Conservation (phyloP, 2,888 invertebrate species). For the Tholera decimalis region DNA sequence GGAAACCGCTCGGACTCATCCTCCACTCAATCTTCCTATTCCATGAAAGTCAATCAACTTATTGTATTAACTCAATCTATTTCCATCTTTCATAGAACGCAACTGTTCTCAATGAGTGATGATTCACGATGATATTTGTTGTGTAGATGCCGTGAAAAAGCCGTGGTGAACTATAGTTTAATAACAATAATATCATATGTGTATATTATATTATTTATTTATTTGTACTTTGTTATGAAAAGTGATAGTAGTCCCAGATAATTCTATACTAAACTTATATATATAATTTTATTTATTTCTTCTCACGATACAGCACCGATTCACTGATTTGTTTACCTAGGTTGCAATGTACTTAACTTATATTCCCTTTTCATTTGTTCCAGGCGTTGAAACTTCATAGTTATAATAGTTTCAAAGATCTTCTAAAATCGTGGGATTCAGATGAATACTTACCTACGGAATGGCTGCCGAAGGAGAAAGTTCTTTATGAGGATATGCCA, state of each 20-base stretch:
- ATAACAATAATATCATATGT: conserved; percentile 4
- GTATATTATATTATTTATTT: background rate
- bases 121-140: conserved; percentile 65
- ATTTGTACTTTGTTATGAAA: background rate
- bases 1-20: conserved; percentile 75
- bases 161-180: conserved; percentile 20
- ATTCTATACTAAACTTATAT: background rate
- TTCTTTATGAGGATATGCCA: conserved; percentile 72
- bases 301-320: no score
- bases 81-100: conserved; percentile 82
- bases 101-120: conserved; percentile 64
- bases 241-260: background rate
- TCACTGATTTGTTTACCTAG: background rate
- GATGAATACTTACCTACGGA: conserved; percentile 80
- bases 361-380: conserved; percentile 72
- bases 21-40: conserved; percentile 76
- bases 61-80: conserved; percentile 77
- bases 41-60: conserved; percentile 84
- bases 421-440: conserved; percentile 74
- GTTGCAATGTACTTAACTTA: conserved; percentile 15
- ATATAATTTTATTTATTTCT: no score
- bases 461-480: conserved; percentile 80
- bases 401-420: conserved; percentile 73
- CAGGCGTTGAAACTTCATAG: conserved; percentile 81
- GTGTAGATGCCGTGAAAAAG: conserved; percentile 17